Evolutionary conservation across 2,888 invertebrate species (phyloP), one percentile per base, ranked within the genome.

Genomic region (Campoletis raptor): DNA sequence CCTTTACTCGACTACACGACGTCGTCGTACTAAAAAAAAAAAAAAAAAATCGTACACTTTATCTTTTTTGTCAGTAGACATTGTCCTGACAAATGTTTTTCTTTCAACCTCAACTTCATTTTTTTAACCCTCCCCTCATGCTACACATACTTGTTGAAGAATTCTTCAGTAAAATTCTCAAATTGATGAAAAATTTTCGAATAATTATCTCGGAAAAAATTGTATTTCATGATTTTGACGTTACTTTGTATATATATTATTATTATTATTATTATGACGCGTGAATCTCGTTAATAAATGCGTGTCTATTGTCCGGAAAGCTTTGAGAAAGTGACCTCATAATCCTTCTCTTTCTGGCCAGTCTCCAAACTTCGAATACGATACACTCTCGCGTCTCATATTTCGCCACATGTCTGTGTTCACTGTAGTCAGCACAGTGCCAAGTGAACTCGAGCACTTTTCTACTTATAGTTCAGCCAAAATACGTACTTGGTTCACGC

Each of bases 301-400:
- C 9, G 4, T 4, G 67, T 21, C 9, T 9, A 40, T 70, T 45
- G 45, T 57, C 45, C 64, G n/a, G 42, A 52, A 21, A 52, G 81
- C 40, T 81, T 79, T 85, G 84, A 78, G 52, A 76, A 67, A 79
- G 74, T 66, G 83, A 84, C 85, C 84, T 74, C 70, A 85, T 85
- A 81, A 82, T 84, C 83, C 72, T 70, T 67, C 74, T 78, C 84
- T 48, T 18, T n/a, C 85, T 88, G 89, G 89, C 85, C 61, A 73
- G 57, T 54, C 61, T 89, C 89, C 89, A 89, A 81, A 82, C 74
- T 74, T 81, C 83, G 64, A 85, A 88, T 64, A 79, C 72, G 78
- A 84, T 85, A 72, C 80, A 76, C 42, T 54, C 37, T 24, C 36
- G 7, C 57, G 45, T 18, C 15, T 52, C 48, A 48, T 45, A 70